Base-by-base conservation (phyloP, 1,140 invertebrate genomes). In the Scaptomyza pallida region DNA sequence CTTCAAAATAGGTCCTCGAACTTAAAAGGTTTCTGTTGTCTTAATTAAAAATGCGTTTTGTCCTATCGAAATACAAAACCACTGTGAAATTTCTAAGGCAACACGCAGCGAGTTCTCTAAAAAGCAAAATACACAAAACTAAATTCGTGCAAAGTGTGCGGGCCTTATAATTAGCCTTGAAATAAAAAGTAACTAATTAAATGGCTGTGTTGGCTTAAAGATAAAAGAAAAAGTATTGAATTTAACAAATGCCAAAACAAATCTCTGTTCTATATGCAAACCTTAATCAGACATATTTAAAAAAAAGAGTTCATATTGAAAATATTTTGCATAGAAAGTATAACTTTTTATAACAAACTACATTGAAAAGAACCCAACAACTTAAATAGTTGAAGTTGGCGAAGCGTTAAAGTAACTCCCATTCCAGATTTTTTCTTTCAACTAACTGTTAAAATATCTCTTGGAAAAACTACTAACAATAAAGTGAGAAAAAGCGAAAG, bases 1-100 rank as follows among this genome's bases (percentile, higher is more conserved):
- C 23, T 19, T 23, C 23, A 60, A 71, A 33, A 26, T 41, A 26
- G 15, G 35, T 52, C 60, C 6, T 6, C 16, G 23, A 62, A 88
- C 67, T 78, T 81, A 70, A 88, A 88, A 78, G 82, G 82, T 74
- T 86, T 86, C 81, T 75, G 78, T 63, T 86, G 78, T 88, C 67
- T 85, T 88, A 86, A 86, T 86, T 86, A 86, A 80, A 85, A 77
- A 41, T 69, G 51, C 21, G 41, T 69, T 9, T 61, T 50, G 45
- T 52, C 23, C 21, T 52, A 50, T 70, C 70, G 73, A 77, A 86
- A 86, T 74, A 64, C 50, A 54, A 83, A 56, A 47, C 40, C 63
- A 35, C 33, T 35, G 45, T 72, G 48, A 47, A 74, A 63, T 54
- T 69, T 57, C 5, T 43, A 54, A 55, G 47, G 52, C 21, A 48